These are phyloP conservation scores for Pyralis farinalis DNA, from an alignment of 2,888 invertebrate genomes.

Conservation along the genomic window DNA sequence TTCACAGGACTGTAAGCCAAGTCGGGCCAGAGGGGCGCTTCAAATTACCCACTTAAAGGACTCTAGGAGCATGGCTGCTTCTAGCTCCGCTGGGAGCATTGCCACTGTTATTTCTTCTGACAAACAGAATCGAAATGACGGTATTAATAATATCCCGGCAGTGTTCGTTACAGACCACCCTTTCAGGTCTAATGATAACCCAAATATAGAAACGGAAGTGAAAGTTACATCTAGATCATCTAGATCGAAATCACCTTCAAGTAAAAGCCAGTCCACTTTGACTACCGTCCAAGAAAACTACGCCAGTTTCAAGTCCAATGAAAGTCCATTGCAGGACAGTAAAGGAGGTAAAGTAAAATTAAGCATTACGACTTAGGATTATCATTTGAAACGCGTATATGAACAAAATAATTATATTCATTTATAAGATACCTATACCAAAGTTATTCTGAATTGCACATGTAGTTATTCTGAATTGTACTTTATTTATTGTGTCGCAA, in stretches of 20 bases:
- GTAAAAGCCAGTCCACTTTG: constrained; percentile 57
- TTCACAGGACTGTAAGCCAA: constrained; percentile 32
- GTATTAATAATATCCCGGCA: constrained; percentile 30
- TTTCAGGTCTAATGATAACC: constrained; percentile 7
- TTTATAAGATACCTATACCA: no score
- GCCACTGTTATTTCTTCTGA: constrained; percentile 53
- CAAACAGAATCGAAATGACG: no score
- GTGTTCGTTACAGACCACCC: constrained; percentile 37
- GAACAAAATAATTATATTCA: no score
- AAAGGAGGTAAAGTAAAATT: constrained; percentile 32
- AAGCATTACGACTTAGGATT: no score
- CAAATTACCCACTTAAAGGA: constrained; percentile 49
- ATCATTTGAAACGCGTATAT: no score
- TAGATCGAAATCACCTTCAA: constrained; percentile 58
- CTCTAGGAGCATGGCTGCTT: constrained; percentile 43
- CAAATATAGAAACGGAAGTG: constrained; percentile 19
- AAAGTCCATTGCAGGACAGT: constrained; percentile 46
- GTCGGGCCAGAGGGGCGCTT: constrained; percentile 23
- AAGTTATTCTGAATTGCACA: no score
- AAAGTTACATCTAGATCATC: constrained; percentile 27
- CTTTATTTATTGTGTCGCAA: no score
- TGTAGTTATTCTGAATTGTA: no score
- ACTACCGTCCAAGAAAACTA: constrained; percentile 65
- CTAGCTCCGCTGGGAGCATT: constrained; percentile 51
- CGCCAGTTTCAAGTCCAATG: constrained; percentile 52